A percentile compares a stretch with the other conserved stretches of the same genome.
Conservation (phyloP, 2,113 vertebrate genomes). For the Leptobrachium ailaonicum region DNA sequence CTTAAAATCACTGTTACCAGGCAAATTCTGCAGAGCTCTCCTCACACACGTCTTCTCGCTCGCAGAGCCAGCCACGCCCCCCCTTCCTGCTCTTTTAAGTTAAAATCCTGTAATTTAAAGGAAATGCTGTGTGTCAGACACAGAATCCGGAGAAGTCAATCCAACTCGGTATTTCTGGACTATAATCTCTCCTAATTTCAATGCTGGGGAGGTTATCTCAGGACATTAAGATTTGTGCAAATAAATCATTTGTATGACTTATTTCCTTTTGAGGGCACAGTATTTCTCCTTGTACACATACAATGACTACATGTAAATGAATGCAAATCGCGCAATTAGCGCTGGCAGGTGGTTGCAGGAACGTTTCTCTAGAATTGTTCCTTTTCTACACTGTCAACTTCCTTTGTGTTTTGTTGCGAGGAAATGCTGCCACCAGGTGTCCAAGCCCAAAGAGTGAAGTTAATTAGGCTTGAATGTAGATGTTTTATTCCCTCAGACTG, state of each 20-base stretch:
- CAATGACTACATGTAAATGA: conserved; percentile 12
- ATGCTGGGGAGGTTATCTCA: not conserved
- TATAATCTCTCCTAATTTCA: too few species aligned
- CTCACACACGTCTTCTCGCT: too few species aligned
- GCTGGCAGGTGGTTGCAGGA: not conserved
- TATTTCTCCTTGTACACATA: not conserved
- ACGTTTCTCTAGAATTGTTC: not conserved
- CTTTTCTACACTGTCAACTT: not conserved
- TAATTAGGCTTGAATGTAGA: too few species aligned
- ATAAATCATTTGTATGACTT: not conserved
- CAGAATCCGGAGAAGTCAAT: too few species aligned
- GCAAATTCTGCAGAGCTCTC: too few species aligned
- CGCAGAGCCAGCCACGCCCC: too few species aligned
- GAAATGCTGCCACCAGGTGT: conserved; percentile 31
- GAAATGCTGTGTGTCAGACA: too few species aligned
- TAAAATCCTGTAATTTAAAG: too few species aligned
- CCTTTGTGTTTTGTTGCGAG: not conserved
- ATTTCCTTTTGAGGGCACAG: not conserved
- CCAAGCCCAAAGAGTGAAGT: not conserved
- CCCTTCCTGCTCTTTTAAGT: too few species aligned
- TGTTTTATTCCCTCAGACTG: too few species aligned
- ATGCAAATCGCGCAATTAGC: conserved; percentile 14
- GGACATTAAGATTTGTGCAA: conserved; percentile 5
- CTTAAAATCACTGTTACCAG: too few species aligned
- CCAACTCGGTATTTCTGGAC: not conserved